These are phyloP conservation scores for Melanotaenia nigrans DNA, from an alignment of 2,797 vertebrate genomes.

Conservation along the genomic window DNA sequence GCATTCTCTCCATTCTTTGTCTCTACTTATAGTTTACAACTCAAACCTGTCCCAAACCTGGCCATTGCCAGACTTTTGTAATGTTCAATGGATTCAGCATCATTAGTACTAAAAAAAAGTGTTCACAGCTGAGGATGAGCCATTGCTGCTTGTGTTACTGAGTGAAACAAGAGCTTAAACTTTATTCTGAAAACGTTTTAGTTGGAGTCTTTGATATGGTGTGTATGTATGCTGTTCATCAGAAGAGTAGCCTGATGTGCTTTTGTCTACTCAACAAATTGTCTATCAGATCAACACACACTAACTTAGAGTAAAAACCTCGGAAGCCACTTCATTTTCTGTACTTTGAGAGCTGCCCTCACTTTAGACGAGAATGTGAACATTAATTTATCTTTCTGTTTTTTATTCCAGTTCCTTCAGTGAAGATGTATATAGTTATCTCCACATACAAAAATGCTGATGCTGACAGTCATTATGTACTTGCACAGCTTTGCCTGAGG, in stretches of 20 bases:
- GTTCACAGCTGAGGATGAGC: slow-evolving; percentile 20
- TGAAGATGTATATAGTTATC: slow-evolving; percentile 15
- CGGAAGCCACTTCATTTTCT: slow-evolving; percentile 34
- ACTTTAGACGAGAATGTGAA: slow-evolving; percentile 28
- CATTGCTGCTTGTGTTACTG: slow-evolving; percentile 48
- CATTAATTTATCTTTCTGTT: slow-evolving; percentile 47
- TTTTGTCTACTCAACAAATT: slow-evolving; percentile 9
- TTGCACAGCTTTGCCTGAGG: slow-evolving; percentile 42
- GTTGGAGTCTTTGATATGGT: not conserved
- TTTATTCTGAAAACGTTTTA: slow-evolving; percentile 20
- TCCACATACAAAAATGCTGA: slow-evolving; percentile 38
- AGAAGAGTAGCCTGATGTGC: not conserved
- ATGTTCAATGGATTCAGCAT: slow-evolving; percentile 46
- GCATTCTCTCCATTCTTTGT: slow-evolving; percentile 15
- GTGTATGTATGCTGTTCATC: slow-evolving; percentile 25
- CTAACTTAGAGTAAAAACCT: slow-evolving; percentile 12
- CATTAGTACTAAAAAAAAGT: slow-evolving; percentile 30
- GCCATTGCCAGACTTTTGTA: slow-evolving; percentile 49
- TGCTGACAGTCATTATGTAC: slow-evolving; percentile 35
- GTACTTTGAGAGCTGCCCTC: slow-evolving; percentile 24
- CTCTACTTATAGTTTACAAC: slow-evolving; percentile 13
- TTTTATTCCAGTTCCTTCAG: slow-evolving; percentile 11
- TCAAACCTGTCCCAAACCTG: not conserved
- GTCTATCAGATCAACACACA: not conserved
- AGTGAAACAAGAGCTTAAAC: slow-evolving; percentile 34